These are phyloP conservation scores for Picus viridis DNA, from an alignment of 2,797 vertebrate genomes.

Conservation along the genomic window DNA sequence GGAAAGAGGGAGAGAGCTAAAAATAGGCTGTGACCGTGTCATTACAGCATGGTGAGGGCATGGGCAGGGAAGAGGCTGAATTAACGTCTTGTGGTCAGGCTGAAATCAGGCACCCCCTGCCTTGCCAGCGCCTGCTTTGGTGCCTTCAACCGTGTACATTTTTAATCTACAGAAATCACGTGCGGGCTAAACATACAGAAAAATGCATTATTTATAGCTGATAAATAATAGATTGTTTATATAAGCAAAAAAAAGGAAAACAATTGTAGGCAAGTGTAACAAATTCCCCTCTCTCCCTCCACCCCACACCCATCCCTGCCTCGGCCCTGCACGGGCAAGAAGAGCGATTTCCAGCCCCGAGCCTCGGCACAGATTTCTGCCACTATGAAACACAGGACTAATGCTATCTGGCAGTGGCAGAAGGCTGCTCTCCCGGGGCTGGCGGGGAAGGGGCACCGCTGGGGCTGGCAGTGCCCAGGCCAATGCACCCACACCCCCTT, in stretches of 20 bases:
- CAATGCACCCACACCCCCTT: neutral
- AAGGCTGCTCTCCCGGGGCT: conserved; percentile 48
- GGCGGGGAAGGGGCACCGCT: neutral
- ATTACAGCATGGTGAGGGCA: neutral
- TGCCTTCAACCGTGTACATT: conserved; percentile 64
- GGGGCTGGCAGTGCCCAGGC: conserved; percentile 45
- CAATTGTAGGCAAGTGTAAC: conserved; percentile 68
- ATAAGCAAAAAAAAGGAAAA: conserved; percentile 64
- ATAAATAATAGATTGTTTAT: conserved; percentile 75
- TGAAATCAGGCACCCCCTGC: neutral
- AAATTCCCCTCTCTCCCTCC: conserved; percentile 35
- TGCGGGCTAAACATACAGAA: conserved; percentile 73
- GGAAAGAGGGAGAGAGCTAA: conserved; percentile 42
- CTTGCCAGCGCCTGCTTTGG: neutral
- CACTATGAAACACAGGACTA: conserved; percentile 58
- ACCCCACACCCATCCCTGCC: conserved; percentile 7
- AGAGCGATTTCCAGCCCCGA: conserved; percentile 55
- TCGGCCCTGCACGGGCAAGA: neutral
- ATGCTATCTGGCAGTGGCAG: conserved; percentile 69
- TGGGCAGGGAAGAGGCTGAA: neutral
- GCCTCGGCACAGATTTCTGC: conserved; percentile 65
- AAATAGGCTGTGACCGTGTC: conserved; percentile 53
- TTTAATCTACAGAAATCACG: conserved; percentile 69
- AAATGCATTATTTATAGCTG: conserved; percentile 72
- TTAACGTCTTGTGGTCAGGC: neutral